A percentile compares a stretch with the other conserved stretches of the same genome.
phyloP scores from a whole-genome alignment of 2,888 invertebrate genomes.

The Plemyria rubiginata region DNA sequence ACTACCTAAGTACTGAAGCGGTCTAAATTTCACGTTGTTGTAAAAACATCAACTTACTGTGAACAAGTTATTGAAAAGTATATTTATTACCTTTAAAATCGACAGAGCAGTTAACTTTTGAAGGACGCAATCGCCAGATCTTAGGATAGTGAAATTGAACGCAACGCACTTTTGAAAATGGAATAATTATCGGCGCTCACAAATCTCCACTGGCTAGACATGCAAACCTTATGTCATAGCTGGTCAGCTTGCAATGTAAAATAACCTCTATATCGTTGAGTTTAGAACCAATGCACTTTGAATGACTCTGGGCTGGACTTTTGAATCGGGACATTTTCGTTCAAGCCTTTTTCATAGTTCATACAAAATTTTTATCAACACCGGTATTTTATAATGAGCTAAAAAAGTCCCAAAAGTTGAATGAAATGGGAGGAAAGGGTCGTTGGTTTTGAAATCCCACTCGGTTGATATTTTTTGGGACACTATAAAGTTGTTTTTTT shows the following conservation, averaged over 20 bases:
- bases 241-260: neutral
- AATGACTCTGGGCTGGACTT: neutral
- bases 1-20: neutral
- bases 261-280: constrained; percentile 3
- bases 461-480: too few relatives aligned
- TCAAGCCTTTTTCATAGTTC: neutral
- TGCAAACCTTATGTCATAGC: constrained; percentile 10
- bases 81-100: constrained; percentile 12
- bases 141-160: constrained; percentile 32
- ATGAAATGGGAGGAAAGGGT: too few relatives aligned
- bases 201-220: constrained; percentile 57
- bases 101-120: constrained; percentile 27
- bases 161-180: constrained; percentile 52
- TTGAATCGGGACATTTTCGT: neutral
- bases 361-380: too few relatives aligned
- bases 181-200: constrained; percentile 66
- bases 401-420: too few relatives aligned
- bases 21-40: neutral
- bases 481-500: too few relatives aligned
- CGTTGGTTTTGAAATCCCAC: too few relatives aligned
- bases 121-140: constrained; percentile 30
- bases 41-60: constrained; percentile 1
- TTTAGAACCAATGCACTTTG: constrained; percentile 2
- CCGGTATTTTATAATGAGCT: too few relatives aligned
- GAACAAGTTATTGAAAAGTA: constrained; percentile 9